Percentiles rank a stretch among this genome's conserved stretches.
Conservation (phyloP, 2,797 vertebrate genomes). For the Staurois parvus region DNA sequence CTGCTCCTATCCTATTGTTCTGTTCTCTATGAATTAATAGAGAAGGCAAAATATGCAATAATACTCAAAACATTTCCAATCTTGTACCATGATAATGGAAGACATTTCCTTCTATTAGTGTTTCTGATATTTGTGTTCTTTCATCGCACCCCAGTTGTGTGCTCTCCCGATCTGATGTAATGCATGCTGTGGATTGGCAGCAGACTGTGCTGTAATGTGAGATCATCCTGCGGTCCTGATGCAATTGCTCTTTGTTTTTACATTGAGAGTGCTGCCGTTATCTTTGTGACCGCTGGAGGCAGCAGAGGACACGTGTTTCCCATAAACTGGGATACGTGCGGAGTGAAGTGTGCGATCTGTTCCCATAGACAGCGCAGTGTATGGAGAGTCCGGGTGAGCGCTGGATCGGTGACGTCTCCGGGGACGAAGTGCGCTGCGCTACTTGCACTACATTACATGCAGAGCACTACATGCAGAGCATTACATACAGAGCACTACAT, state of each 20-base stretch:
- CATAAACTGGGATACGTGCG: conserved; percentile 27
- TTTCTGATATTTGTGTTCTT: too few relatives aligned
- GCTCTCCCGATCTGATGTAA: conserved; percentile 32
- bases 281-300: conserved; percentile 12
- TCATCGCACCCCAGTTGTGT: background rate
- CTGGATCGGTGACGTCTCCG: background rate
- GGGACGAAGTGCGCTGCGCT: background rate
- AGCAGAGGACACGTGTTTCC: background rate
- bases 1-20: too few relatives aligned
- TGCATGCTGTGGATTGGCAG: conserved; percentile 20
- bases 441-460: background rate
- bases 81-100: too few relatives aligned
- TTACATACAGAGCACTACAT: background rate
- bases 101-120: too few relatives aligned
- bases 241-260: conserved; percentile 41
- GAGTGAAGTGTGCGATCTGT: background rate
- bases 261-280: background rate
- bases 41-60: too few relatives aligned
- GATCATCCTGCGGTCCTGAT: conserved; percentile 50
- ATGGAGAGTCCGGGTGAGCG: background rate
- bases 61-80: too few relatives aligned
- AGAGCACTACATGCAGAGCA: too few relatives aligned
- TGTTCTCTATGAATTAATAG: too few relatives aligned
- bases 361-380: background rate
- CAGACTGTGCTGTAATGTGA: conserved; percentile 35